Evolutionary conservation across 2,113 vertebrate species (phyloP).

Genomic region (Rhombomys opimus): DNA sequence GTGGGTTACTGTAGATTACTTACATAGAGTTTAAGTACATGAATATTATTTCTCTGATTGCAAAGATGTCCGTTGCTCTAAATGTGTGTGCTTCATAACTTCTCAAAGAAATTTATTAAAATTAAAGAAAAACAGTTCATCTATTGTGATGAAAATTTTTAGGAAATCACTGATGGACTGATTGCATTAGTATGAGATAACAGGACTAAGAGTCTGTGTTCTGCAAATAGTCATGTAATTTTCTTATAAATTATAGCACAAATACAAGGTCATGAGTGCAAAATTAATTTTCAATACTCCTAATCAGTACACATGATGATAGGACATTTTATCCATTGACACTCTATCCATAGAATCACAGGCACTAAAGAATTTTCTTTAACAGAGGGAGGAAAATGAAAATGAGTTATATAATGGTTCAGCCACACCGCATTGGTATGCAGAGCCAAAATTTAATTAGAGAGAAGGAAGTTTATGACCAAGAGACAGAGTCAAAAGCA

Average conservation of each 20-base stretch:
- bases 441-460: slow-evolving; percentile 2
- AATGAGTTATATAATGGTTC: neutral
- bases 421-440: neutral
- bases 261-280: neutral
- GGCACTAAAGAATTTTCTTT: neutral
- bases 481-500: neutral
- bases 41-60: neutral
- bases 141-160: neutral
- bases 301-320: neutral
- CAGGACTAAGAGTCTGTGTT: neutral
- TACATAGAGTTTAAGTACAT: neutral
- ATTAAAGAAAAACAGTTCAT: neutral
- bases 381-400: neutral
- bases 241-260: neutral
- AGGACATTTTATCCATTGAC: neutral
- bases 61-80: neutral
- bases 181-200: neutral
- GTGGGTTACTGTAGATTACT: neutral
- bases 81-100: neutral
- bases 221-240: neutral
- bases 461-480: neutral
- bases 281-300: slow-evolving; percentile 7
- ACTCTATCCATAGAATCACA: neutral
- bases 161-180: neutral
- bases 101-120: neutral